Percentiles rank a stretch among this genome's conserved stretches.
Evolutionary conservation across 64 coral and sea anemone genomes (phyloP).

Genomic region (Stichodactyla mertensii): DNA sequence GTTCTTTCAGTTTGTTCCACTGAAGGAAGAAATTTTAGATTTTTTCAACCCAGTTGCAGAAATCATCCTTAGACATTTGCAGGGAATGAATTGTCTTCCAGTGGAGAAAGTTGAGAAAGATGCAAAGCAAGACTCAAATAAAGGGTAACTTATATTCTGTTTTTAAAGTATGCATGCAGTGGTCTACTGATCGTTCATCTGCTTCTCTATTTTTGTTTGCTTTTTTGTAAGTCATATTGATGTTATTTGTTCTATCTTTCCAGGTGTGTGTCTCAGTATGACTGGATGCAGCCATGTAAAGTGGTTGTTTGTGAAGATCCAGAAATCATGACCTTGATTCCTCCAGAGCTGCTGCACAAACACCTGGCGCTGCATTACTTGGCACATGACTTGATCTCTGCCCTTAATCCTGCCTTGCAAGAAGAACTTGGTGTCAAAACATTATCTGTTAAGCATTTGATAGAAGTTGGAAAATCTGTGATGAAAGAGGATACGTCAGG

Average conservation of each 20-base stretch:
- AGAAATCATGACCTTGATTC: slow-evolving; percentile 30
- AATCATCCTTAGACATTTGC: slow-evolving; percentile 58
- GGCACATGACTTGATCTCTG: slow-evolving; percentile 40
- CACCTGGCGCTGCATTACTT: slow-evolving; percentile 66
- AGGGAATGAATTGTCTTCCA: slow-evolving; percentile 72
- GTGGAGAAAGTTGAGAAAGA: not conserved
- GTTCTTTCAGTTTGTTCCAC: slow-evolving; percentile 78
- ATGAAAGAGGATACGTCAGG: slow-evolving; percentile 23
- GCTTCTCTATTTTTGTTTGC: not conserved
- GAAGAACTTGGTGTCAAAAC: slow-evolving; percentile 70
- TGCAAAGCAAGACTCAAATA: not conserved
- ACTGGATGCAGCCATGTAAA: slow-evolving; percentile 67
- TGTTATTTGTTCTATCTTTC: not conserved
- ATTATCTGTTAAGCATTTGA: slow-evolving; percentile 67
- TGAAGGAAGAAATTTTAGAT: slow-evolving; percentile 88
- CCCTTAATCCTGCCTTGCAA: slow-evolving; percentile 61
- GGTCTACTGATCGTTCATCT: not conserved
- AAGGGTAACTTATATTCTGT: not conserved
- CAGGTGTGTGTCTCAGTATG: not conserved
- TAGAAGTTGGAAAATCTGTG: slow-evolving; percentile 66
- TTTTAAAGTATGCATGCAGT: not conserved
- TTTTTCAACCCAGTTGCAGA: slow-evolving; percentile 82
- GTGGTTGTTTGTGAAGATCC: slow-evolving; percentile 66
- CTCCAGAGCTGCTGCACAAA: slow-evolving; percentile 33
- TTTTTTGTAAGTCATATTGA: not conserved